phyloP scores from a whole-genome alignment of 2,113 vertebrate genomes.

The Blennius ocellaris region DNA sequence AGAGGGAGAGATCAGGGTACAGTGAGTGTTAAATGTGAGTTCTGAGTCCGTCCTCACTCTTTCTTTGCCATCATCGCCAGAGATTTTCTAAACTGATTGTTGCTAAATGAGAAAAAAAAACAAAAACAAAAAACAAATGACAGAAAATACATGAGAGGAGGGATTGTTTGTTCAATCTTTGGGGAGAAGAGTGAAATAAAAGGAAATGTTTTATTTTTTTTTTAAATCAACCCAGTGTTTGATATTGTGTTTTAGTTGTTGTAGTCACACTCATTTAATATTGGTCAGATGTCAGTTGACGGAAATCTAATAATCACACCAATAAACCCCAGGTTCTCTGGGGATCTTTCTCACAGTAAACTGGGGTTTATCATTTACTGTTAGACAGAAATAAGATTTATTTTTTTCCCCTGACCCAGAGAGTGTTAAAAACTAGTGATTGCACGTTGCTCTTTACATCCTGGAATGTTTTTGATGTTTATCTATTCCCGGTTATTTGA shows the following conservation, averaged over 20 bases:
- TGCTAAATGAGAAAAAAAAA: constrained; percentile 14
- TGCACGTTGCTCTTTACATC: too few species aligned
- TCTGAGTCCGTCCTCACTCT: constrained; percentile 60
- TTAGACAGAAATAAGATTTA: background rate
- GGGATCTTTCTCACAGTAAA: background rate
- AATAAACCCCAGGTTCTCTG: background rate
- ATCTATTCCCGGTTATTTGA: background rate
- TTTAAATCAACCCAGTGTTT: background rate
- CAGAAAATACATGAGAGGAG: constrained; percentile 5
- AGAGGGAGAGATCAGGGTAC: constrained; percentile 53
- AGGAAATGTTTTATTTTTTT: background rate
- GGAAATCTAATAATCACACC: constrained; percentile 5
- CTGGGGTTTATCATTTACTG: background rate
- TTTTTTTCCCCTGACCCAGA: background rate
- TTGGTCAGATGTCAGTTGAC: background rate
- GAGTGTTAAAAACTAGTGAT: too few species aligned
- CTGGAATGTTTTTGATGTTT: too few species aligned
- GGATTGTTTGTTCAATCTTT: constrained; percentile 13
- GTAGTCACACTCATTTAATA: background rate
- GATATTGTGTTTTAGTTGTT: background rate
- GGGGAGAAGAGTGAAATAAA: background rate
- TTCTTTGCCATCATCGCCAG: constrained; percentile 69
- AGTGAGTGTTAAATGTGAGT: constrained; percentile 68
- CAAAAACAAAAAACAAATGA: constrained; percentile 1
- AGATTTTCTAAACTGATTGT: constrained; percentile 68